Evolutionary conservation across 2,888 invertebrate genomes (phyloP).

Genomic region (Kryphioiulus occultus): DNA sequence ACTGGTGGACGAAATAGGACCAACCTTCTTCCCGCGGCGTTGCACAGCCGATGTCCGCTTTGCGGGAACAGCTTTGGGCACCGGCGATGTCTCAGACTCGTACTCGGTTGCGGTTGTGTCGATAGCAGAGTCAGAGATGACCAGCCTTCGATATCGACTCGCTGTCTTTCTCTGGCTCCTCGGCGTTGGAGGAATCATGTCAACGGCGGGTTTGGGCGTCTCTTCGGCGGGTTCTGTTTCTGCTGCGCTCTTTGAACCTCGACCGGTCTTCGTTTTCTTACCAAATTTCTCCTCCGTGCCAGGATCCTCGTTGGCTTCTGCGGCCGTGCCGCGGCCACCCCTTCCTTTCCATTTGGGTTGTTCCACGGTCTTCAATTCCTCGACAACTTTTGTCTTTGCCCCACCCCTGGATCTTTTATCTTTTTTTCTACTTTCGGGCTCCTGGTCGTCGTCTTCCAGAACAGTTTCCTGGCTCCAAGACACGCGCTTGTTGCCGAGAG

Average conservation of each 20-base stretch:
- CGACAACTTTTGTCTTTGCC: neutral
- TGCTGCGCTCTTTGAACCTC: neutral
- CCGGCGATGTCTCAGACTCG: neutral
- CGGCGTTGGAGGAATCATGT: no score
- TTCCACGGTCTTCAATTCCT: neutral
- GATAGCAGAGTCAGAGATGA: neutral
- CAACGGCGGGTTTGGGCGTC: neutral
- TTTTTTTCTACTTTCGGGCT: neutral
- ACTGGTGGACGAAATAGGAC: neutral
- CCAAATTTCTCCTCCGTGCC: neutral
- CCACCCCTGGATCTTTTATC: neutral
- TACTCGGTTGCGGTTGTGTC: neutral
- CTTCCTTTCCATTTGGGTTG: neutral
- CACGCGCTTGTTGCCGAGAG: neutral
- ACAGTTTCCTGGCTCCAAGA: neutral
- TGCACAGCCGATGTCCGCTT: neutral
- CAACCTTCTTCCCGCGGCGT: neutral
- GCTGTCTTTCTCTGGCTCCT: neutral
- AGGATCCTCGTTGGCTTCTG: neutral
- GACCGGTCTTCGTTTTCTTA: neutral
- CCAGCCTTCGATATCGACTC: neutral
- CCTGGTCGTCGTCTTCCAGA: neutral
- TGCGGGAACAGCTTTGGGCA: neutral
- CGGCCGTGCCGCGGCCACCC: neutral
- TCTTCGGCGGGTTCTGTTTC: neutral